phyloP scores from a whole-genome alignment of 2,797 vertebrate species.

The Muraenolepis orangiensis region DNA sequence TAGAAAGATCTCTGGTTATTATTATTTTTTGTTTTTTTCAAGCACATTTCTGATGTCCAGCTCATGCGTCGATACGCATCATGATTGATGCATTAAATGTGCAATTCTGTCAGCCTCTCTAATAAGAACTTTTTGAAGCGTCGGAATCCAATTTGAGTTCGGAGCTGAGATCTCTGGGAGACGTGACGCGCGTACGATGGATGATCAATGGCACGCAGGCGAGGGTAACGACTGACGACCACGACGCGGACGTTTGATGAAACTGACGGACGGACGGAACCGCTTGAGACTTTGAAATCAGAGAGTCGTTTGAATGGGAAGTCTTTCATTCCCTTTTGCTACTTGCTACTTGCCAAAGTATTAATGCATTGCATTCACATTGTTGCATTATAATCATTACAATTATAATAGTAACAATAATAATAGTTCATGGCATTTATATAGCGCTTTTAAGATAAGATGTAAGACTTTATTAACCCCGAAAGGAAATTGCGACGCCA shows the following conservation, averaged over 20 bases:
- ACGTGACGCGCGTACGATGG: neutral
- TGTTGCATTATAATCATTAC: neutral
- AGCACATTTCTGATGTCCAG: neutral
- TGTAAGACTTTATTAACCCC: neutral
- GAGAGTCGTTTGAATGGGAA: neutral
- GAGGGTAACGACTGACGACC: neutral
- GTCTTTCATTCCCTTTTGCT: neutral
- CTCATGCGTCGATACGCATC: neutral
- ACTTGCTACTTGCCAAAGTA: neutral
- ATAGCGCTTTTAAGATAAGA: neutral
- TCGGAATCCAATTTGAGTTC: neutral
- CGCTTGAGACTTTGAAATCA: neutral
- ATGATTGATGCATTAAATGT: conserved; percentile 1
- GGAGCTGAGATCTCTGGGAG: neutral
- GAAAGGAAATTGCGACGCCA: neutral
- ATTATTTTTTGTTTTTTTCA: too few species aligned
- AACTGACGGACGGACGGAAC: neutral
- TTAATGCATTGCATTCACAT: neutral
- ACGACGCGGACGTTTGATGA: neutral
- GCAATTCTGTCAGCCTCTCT: neutral
- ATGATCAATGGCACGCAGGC: neutral
- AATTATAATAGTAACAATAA: too few species aligned
- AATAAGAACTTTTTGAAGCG: neutral
- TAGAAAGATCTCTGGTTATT: neutral
- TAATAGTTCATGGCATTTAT: neutral